Base-by-base conservation (phyloP, 1,140 invertebrate species). In the Pseudomyrmex cubaensis region DNA sequence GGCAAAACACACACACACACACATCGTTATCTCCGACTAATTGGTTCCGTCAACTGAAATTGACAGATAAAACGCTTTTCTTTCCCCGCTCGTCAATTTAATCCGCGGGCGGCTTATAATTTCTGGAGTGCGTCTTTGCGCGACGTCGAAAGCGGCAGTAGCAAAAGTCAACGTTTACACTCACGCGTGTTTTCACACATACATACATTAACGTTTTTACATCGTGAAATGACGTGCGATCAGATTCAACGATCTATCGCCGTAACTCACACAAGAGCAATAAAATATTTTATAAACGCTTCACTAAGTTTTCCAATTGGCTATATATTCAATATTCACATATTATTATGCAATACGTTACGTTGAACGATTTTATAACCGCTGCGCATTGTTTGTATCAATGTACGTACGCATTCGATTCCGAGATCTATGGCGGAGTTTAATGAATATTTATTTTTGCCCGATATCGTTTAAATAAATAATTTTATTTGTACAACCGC, bases 21-120 rank as follows among this genome's bases (percentile, higher is more conserved):
- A 75, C 57, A 74, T 64, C 9, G 82, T 84, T 67, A 73, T 87
- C 67, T 61, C 52, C 63, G 22, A 83, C 77, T 84, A 84, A 84
- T 87, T 70, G 74, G 17, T 25, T 52, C 25, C 22, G 52, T 20
- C 61, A 22, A 61, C 44, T 50, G 46, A 44, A 20, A 13, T 59
- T 78, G 76, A 72, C 4, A 1, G 15, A 48, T 25, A 59, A 48
- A 70, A 59, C 10, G 7, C 8, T 80, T 59, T 78, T 61, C 44
- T 25, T 12, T 5, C 5, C 54, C 9, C 46, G 4, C 12, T 15
- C 15, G 10, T 61, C 22, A 59, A 72, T 72, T 20, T 80, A 48
- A 80, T 80, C 12, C 35, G 15, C 76, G 44, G 46, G 13, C 1
- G 10, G 35, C 17, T 54, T 66, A 52, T 12, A 13, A 2, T 57